Conservation (phyloP, 2,888 invertebrate genomes). For the Pherbina coryleti region DNA sequence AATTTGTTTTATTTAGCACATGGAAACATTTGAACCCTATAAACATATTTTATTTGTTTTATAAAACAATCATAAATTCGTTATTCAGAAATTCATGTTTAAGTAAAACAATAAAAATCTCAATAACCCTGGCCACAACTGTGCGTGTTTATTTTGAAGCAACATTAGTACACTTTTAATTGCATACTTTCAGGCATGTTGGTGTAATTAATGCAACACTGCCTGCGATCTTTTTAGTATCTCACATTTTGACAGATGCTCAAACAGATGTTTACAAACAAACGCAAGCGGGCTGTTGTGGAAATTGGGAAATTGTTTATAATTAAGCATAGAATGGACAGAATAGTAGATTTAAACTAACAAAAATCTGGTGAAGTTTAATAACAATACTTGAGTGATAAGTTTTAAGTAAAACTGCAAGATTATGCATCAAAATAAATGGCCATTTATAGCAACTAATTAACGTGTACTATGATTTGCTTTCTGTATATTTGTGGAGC, state of each 20-base stretch:
- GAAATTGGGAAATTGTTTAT: conserved; percentile 15
- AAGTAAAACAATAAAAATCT: too few relatives aligned
- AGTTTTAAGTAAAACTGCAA: too few relatives aligned
- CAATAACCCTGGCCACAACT: not conserved
- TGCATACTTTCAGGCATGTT: conserved; percentile 36
- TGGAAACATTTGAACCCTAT: too few relatives aligned
- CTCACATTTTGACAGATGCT: conserved; percentile 18
- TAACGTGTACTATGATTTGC: not conserved
- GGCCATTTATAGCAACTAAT: not conserved
- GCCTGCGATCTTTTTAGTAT: not conserved
- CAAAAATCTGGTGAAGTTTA: too few relatives aligned
- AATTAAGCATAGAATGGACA: conserved; percentile 11
- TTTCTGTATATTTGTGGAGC: not conserved
- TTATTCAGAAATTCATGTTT: too few relatives aligned
- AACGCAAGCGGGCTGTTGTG: conserved; percentile 37
- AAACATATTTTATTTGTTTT: too few relatives aligned
- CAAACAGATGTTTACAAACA: conserved; percentile 49
- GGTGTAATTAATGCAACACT: not conserved
- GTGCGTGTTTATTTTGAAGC: not conserved
- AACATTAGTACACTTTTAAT: not conserved
- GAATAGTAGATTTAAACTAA: conserved; percentile 32
- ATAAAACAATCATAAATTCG: too few relatives aligned
- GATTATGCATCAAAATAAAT: too few relatives aligned
- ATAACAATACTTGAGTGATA: too few relatives aligned
- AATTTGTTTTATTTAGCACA: too few relatives aligned